Base-by-base conservation (phyloP, 1,140 invertebrate species). In the Trachymyrmex septentrionalis region DNA sequence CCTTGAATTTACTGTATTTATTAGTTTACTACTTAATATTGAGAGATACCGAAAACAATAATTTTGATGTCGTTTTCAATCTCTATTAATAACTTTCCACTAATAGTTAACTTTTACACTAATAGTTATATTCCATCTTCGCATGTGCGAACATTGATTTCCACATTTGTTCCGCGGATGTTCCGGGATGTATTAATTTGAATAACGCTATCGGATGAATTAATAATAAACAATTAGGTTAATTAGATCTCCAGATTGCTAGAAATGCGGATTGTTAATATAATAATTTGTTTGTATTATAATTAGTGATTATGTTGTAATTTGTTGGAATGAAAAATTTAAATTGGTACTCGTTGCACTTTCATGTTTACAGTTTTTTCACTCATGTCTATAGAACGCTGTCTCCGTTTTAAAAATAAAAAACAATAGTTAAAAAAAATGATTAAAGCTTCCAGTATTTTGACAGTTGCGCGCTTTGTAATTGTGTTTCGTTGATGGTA, bases 211-310 rank as follows among this genome's bases (percentile, higher is more conserved):
- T 38, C 64, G 48, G 50, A 81, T 81, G 48, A 81, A 81, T 81
- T 81, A 57, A 81, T 81, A 71, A 81, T 81, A 81, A 69, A 81
- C 64, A 71, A 81, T 81, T 71, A 69, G 64, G 77, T 81, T 81
- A 81, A 81, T 81, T 81, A 81, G 77, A 55, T 50, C 34, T 48
- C 16, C 71, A 77, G 81, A 84, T 84, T 77, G 67, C 55, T 30
- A 63, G 81, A 84, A 84, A 84, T 48, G 38, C 24, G 38, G 34
- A 76, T 34, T 84, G 55, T 77, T 84, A 76, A 84, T 76, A 84
- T 84, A 76, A 84, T 63, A 84, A 84, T 84, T 77, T 76, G 19
- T 24, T 48, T 27, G 63, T 10, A 24, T 67, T 80, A 80, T 69
- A 67, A 67, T 67, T 44, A 67, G 14, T 67, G 21, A 34, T 44